Evolutionary conservation across 1,140 invertebrate genomes (phyloP), one percentile per base, ranked within the genome.

Genomic region (Stenopsyche tienmushanensis): DNA sequence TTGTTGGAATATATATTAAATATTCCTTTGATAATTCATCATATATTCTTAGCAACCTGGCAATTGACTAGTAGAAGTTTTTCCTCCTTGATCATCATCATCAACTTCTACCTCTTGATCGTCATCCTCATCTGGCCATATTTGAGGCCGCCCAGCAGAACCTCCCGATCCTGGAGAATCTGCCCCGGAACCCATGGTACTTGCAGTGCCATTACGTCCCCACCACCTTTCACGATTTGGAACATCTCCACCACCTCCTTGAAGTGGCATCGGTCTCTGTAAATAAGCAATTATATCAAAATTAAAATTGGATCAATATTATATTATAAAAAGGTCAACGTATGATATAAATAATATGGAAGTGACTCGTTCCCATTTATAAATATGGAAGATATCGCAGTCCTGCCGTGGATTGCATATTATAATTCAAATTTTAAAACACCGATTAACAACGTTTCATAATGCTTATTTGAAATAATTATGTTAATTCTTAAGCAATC

Each of bases 51-150:
- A 7, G 15, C 23, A 8, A 52, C 45, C 45, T 15, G 25, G 45
- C n/a, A 50, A 39, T 34, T 50, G 18, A 26, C 44, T 62, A 39
- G 29, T 20, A 13, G 59, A 62, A 13, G 26, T 17, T 41, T 52
- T 62, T 39, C 34, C 60, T 1, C 60, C 62, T 18, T 66, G 60
- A 3, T 59, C 64, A 18, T 70, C 67, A 23, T 70, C 67, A 21
- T 70, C 67, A 3, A 66, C 64, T 44, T 70, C 67, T n/a, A 66
- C 44, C 25, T 66, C 64, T 23, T 63, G 58, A 15, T 54, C 52
- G 47, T 70, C 67, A 39, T 70, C 67, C 8, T 65, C 67, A 45
- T 70, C 67, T 2, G 63, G 64, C 67, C 67, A 70, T 10, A 23
- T 50, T 44, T 60, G 57, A 13, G 41, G n/a, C 23, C 62, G 25